phyloP scores from a whole-genome alignment of 2,797 vertebrate genomes.

The Phylloscopus collybita region DNA sequence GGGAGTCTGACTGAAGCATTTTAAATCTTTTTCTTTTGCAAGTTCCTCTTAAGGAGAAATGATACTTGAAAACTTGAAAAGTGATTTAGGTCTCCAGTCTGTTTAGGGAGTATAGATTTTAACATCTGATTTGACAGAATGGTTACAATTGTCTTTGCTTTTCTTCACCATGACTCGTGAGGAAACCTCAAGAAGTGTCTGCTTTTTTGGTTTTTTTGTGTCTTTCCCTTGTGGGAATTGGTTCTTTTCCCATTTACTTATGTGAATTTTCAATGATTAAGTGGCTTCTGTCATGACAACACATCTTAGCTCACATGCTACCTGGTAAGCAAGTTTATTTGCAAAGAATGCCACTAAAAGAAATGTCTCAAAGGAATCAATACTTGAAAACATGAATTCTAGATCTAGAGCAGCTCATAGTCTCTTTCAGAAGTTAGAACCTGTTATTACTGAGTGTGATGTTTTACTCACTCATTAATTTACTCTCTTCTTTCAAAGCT shows the following conservation, averaged over 20 bases:
- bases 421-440: not conserved
- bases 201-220: not conserved
- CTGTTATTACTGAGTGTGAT: not conserved
- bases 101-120: slow-evolving; percentile 1
- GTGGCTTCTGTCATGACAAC: not conserved
- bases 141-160: not conserved
- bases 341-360: not conserved
- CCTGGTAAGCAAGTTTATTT: slow-evolving; percentile 14
- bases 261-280: slow-evolving; percentile 47
- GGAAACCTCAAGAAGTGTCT: not conserved
- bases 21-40: not conserved
- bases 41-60: not conserved
- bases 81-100: not conserved
- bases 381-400: slow-evolving; percentile 4
- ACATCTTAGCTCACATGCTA: slow-evolving; percentile 9
- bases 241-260: not conserved
- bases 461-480: not conserved
- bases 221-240: not conserved
- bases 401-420: not conserved
- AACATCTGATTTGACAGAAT: not conserved
- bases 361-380: not conserved
- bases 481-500: not conserved
- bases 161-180: not conserved
- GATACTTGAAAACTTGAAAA: not conserved
- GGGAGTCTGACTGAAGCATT: not conserved